Base-by-base conservation (phyloP, 2,113 vertebrate species). In the Zosterops hypoxanthus region DNA sequence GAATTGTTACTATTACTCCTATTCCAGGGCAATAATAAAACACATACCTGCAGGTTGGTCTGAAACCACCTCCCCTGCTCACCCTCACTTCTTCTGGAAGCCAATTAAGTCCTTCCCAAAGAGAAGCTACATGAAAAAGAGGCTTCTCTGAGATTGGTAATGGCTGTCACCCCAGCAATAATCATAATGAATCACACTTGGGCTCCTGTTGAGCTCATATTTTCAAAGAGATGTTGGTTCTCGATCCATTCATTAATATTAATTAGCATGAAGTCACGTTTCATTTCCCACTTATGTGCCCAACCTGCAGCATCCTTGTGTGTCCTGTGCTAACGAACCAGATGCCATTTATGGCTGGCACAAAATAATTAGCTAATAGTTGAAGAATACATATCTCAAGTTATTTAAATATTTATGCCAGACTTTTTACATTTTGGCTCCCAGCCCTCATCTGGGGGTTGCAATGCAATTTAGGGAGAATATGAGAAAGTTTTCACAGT, bases 351-450 rank as follows among this genome's bases (percentile, higher is more conserved):
- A 93, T 0, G 83, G 71, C 90, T 93, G 90, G 86, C 94, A 96
- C 63, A 85, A 82, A 96, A 95, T 97, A 97, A 97, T 97, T 97
- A 96, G 80, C 94, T 95, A 95, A 96, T 96, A 96, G 88, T 94
- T 94, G 87, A 94, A 60, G 92, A 94, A 93, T 87, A 92, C 19
- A 6, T 87, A 90, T 60, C 80, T 96, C 76, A 79, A 95, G 86
- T 92, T 95, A 91, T 86, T 95, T 96, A 96, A 96, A 97, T 96
- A 97, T 95, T 95, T 95, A 95, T 96, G 93, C 82, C 86, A 95
- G 94, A 92, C 65, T 90, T 94, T 72, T 92, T 93, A 72, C 41
- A 72, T 95, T 94, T 96, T 96, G 96, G 96, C 93, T 95, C 23
- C 75, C 79, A 88, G 87, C 89, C 88, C 49, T 96, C 91, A 86